Conservation (phyloP, 2,113 vertebrate genomes). For the Daboia siamensis region DNA sequence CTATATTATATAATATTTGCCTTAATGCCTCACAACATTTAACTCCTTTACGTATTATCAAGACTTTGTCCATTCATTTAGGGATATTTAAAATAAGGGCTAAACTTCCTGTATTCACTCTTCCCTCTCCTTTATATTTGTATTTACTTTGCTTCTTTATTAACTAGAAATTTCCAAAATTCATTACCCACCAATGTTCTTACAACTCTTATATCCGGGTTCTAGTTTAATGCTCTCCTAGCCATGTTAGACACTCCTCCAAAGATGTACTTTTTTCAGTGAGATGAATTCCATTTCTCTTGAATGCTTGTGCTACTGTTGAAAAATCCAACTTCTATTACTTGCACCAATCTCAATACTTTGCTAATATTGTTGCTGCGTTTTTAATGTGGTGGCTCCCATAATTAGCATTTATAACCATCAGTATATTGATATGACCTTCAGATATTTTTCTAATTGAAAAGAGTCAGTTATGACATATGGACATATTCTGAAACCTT, state of each 20-base stretch:
- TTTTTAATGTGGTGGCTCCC: neutral
- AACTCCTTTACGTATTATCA: neutral
- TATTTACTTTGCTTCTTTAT: neutral
- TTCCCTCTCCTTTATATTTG: neutral
- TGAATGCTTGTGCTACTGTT: neutral
- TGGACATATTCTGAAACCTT: neutral
- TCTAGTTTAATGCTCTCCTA: neutral
- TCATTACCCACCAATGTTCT: neutral
- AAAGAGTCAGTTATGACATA: neutral
- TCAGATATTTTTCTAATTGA: neutral
- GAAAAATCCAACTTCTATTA: neutral
- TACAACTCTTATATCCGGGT: neutral
- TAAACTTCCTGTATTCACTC: neutral
- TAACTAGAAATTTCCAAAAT: neutral
- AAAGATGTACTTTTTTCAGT: neutral
- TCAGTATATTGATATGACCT: neutral
- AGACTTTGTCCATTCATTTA: neutral
- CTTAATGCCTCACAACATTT: neutral
- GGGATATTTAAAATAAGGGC: neutral
- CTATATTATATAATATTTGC: neutral
- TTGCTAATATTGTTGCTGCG: neutral
- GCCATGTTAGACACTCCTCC: neutral
- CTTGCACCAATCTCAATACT: neutral
- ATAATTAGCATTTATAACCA: neutral
- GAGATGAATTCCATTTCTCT: neutral